Evolutionary conservation across 2,888 invertebrate genomes (phyloP).

Genomic region (Leptarthrus brevirostris): DNA sequence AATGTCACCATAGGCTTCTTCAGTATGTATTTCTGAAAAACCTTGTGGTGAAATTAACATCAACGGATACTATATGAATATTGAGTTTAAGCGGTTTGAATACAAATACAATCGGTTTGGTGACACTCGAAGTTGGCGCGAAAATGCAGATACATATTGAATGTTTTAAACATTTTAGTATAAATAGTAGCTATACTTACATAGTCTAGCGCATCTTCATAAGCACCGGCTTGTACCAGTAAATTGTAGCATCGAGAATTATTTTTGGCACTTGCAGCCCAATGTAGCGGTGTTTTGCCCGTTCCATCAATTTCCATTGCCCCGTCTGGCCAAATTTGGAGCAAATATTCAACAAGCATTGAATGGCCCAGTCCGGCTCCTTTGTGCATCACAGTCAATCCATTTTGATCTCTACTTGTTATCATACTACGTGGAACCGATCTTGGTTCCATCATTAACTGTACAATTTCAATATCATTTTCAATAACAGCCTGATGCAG

Average conservation of each 20-base stretch:
- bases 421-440: conserved; percentile 78
- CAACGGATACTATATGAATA: no score
- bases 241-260: conserved; percentile 82
- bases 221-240: conserved; percentile 83
- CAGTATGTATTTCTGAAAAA: no score
- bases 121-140: no score
- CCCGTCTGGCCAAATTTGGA: conserved; percentile 76
- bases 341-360: conserved; percentile 79
- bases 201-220: conserved; percentile 84
- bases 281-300: conserved; percentile 89
- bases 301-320: conserved; percentile 81
- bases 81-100: no score
- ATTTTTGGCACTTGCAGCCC: conserved; percentile 84
- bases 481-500: conserved; percentile 82
- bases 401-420: conserved; percentile 81
- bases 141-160: no score
- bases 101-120: no score
- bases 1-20: no score
- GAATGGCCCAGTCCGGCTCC: conserved; percentile 85
- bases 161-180: no score
- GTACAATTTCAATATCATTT: conserved; percentile 75
- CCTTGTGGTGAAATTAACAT: no score
- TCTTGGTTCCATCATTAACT: conserved; percentile 73
- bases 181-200: no score
- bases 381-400: conserved; percentile 88